phyloP scores from a whole-genome alignment of 2,797 vertebrate species.

The Austrolebias charrua region DNA sequence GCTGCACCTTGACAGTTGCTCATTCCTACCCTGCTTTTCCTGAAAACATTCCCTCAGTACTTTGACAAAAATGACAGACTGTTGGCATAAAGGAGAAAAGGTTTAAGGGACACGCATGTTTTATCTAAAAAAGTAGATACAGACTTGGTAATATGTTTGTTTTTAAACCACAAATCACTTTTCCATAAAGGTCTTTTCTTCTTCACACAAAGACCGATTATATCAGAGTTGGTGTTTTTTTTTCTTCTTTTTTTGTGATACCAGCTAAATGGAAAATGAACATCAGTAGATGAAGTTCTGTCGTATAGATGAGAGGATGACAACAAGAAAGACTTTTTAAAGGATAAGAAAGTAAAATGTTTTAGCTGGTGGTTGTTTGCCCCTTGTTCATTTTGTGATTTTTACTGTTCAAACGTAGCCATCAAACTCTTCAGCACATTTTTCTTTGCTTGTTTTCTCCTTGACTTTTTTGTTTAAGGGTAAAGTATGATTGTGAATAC shows the following conservation, averaged over 20 bases:
- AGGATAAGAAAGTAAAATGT: slow-evolving; percentile 56
- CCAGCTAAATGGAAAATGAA: not conserved
- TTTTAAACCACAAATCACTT: slow-evolving; percentile 30
- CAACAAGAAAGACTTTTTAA: slow-evolving; percentile 32
- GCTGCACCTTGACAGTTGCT: slow-evolving; percentile 46
- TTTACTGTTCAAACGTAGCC: slow-evolving; percentile 38
- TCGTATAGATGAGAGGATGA: slow-evolving; percentile 35
- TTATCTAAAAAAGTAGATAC: slow-evolving; percentile 34
- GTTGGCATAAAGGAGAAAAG: slow-evolving; percentile 35
- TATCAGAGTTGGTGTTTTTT: slow-evolving; percentile 33
- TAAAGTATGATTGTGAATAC: slow-evolving; percentile 52
- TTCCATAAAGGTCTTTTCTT: slow-evolving; percentile 13
- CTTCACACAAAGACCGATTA: slow-evolving; percentile 20
- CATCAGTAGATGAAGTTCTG: slow-evolving; percentile 13
- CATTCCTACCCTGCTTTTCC: slow-evolving; percentile 35
- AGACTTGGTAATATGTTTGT: slow-evolving; percentile 27
- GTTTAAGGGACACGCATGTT: slow-evolving; percentile 51
- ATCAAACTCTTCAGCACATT: slow-evolving; percentile 24
- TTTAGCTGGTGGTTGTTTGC: slow-evolving; percentile 61
- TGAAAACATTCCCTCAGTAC: slow-evolving; percentile 43
- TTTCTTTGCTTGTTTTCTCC: slow-evolving; percentile 31
- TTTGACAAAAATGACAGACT: slow-evolving; percentile 62
- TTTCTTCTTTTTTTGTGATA: slow-evolving; percentile 15
- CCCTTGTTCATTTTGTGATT: slow-evolving; percentile 46
- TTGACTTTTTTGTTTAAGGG: slow-evolving; percentile 30